Evolutionary conservation across 64 coral and sea anemone genomes (phyloP).

Genomic region (Anthopleura sola): DNA sequence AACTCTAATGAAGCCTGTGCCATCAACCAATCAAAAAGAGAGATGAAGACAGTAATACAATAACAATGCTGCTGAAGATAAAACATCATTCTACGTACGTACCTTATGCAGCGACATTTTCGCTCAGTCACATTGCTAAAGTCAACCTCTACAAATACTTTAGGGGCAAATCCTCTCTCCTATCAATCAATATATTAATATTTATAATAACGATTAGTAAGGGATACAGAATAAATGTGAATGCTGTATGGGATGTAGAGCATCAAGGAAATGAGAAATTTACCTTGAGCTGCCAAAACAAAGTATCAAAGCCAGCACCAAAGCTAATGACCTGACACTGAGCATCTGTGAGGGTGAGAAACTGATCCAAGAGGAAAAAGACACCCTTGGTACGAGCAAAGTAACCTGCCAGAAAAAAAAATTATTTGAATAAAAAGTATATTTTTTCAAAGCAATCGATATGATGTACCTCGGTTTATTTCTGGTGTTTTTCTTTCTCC

Average conservation of each 20-base stretch:
- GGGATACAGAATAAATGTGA: too few relatives aligned
- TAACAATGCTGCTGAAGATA: too few relatives aligned
- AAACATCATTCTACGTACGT: not conserved
- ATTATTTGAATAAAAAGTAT: too few relatives aligned
- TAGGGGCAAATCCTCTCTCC: conserved; percentile 67
- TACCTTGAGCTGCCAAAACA: conserved; percentile 98
- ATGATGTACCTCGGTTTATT: conserved; percentile 89
- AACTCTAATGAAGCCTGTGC: too few relatives aligned
- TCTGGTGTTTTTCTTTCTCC: conserved; percentile 89
- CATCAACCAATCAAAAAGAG: too few relatives aligned
- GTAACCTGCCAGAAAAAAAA: conserved; percentile 50
- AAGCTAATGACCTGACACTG: conserved; percentile 91
- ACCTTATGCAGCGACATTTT: conserved; percentile 92
- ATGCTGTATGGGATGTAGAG: too few relatives aligned
- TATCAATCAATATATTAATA: not conserved
- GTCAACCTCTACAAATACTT: conserved; percentile 87
- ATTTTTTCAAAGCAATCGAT: not conserved
- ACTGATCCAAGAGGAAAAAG: conserved; percentile 68
- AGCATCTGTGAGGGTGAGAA: conserved; percentile 65
- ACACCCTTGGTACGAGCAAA: conserved; percentile 92
- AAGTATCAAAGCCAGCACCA: conserved; percentile 89
- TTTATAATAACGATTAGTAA: too few relatives aligned
- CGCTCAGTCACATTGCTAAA: conserved; percentile 79
- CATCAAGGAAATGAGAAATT: not conserved
- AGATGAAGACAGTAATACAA: too few relatives aligned